Evolutionary conservation across 1,140 invertebrate species (phyloP).

Genomic region (Aleiodes sp.): DNA sequence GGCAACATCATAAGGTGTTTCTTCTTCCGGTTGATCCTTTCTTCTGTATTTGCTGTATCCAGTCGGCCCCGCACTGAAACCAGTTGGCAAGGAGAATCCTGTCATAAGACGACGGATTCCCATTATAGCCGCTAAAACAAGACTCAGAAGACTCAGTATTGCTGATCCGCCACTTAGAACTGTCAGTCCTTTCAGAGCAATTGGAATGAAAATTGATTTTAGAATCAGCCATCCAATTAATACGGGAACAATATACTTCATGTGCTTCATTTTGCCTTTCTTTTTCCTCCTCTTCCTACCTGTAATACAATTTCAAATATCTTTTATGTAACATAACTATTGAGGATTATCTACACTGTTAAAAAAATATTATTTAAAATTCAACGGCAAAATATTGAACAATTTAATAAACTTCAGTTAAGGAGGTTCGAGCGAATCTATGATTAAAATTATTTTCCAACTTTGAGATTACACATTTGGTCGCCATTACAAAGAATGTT

Average conservation of each 20-base stretch:
- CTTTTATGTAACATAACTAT: too few species aligned
- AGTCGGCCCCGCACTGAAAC: slow-evolving; percentile 4
- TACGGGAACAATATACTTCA: slow-evolving; percentile 68
- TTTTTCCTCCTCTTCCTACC: slow-evolving; percentile 38
- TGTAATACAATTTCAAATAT: slow-evolving; percentile 26
- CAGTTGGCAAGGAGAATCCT: slow-evolving; percentile 18
- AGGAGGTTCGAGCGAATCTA: too few species aligned
- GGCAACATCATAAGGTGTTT: background rate
- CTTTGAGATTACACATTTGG: too few species aligned
- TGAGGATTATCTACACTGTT: too few species aligned
- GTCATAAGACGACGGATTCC: slow-evolving; percentile 55
- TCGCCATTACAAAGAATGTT: too few species aligned
- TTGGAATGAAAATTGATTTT: slow-evolving; percentile 71
- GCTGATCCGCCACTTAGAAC: slow-evolving; percentile 71
- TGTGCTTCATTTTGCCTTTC: slow-evolving; percentile 50
- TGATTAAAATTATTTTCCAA: too few species aligned
- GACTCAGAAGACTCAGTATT: slow-evolving; percentile 68
- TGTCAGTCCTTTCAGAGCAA: slow-evolving; percentile 72
- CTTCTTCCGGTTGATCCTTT: slow-evolving; percentile 36
- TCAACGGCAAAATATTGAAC: too few species aligned
- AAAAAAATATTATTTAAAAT: too few species aligned
- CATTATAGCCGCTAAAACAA: slow-evolving; percentile 65
- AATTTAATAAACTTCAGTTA: too few species aligned
- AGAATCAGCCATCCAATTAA: slow-evolving; percentile 71
- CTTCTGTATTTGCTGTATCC: slow-evolving; percentile 55